A percentile compares a stretch with the other conserved stretches of the same genome.
phyloP scores from a whole-genome alignment of 2,113 vertebrate genomes.

The Micromys minutus region DNA sequence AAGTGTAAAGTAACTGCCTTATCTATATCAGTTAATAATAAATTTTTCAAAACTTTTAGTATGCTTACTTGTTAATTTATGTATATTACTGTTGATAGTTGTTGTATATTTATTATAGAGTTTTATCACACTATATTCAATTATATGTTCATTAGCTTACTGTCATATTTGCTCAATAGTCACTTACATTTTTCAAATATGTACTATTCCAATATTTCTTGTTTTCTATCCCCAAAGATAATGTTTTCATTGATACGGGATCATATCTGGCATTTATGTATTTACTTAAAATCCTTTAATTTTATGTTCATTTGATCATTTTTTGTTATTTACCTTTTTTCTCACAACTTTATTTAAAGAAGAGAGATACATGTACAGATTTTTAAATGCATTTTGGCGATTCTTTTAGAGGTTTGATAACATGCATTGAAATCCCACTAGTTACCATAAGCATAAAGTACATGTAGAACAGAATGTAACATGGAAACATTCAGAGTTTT shows the following conservation, averaged over 20 bases:
- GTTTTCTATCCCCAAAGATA: neutral
- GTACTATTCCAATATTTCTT: neutral
- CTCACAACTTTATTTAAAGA: too few relatives aligned
- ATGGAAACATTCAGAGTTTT: too few relatives aligned
- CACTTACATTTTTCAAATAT: neutral
- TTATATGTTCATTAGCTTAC: neutral
- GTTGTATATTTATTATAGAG: neutral
- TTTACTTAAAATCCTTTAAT: neutral
- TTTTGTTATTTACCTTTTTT: too few relatives aligned
- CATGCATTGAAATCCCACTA: too few relatives aligned
- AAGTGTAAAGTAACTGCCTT: neutral
- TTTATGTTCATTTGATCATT: neutral
- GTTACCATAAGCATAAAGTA: too few relatives aligned
- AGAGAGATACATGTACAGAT: too few relatives aligned
- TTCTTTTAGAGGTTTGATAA: too few relatives aligned
- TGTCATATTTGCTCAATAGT: neutral
- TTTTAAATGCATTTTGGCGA: too few relatives aligned
- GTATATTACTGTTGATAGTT: neutral
- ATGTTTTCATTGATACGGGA: neutral
- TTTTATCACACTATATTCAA: neutral
- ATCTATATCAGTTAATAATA: neutral
- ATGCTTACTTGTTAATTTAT: neutral
- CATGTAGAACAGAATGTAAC: too few relatives aligned
- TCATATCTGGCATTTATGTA: neutral
- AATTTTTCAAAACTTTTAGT: neutral